A percentile compares a stretch with the other conserved stretches of the same genome.
These are phyloP conservation scores for Euleptes europaea DNA, from an alignment of 2,113 vertebrate genomes.

Conservation along the genomic window DNA sequence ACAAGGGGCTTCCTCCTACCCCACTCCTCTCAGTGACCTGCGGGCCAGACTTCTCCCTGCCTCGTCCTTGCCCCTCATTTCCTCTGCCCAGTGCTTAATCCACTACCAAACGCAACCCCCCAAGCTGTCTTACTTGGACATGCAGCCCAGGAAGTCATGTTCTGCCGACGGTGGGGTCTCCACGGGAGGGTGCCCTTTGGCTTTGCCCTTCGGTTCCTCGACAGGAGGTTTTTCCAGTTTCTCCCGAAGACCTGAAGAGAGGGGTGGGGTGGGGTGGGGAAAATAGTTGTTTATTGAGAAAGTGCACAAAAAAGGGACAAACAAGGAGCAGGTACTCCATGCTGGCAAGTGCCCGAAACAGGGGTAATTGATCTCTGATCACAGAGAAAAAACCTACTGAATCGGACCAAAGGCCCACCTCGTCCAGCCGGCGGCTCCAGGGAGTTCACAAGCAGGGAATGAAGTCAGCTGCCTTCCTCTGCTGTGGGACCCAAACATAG, in stretches of 20 bases:
- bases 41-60: background rate
- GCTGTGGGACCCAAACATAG: background rate
- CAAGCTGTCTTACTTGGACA: slow-evolving; percentile 85
- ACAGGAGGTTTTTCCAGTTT: slow-evolving; percentile 76
- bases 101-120: no score
- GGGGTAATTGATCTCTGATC: background rate
- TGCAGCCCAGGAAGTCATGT: slow-evolving; percentile 95
- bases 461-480: background rate
- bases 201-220: slow-evolving; percentile 75
- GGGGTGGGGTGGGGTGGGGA: background rate
- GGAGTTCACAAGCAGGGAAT: background rate
- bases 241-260: slow-evolving; percentile 70
- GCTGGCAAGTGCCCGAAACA: no score
- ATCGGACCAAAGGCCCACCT: background rate
- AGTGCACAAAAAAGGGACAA: background rate
- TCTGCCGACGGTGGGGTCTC: slow-evolving; percentile 71
- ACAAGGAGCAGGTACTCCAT: no score
- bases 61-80: background rate
- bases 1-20: background rate
- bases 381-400: background rate
- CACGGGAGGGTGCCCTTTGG: slow-evolving; percentile 68
- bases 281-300: background rate
- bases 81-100: no score
- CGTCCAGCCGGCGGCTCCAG: background rate
- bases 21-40: background rate